These are phyloP conservation scores for Serripes groenlandicus DNA, from an alignment of 2,888 invertebrate species.

Conservation along the genomic window DNA sequence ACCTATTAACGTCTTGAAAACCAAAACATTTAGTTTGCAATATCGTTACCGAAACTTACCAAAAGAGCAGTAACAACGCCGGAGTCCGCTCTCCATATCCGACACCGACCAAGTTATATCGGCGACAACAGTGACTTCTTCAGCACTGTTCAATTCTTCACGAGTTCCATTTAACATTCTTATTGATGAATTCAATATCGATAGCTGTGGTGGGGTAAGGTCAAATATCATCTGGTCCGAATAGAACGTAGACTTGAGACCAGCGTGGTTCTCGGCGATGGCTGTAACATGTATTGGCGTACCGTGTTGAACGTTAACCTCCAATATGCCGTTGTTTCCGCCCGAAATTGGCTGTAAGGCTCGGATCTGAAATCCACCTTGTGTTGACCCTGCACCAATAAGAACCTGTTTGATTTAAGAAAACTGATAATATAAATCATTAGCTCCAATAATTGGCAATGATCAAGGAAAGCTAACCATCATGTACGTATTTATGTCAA, in stretches of 20 bases:
- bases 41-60: conserved; percentile 19
- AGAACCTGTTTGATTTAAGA: conserved; percentile 12
- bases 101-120: conserved; percentile 28
- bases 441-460: too few species aligned
- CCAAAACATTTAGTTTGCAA: too few species aligned
- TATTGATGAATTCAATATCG: background rate
- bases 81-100: conserved; percentile 44
- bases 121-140: background rate
- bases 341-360: conserved; percentile 35
- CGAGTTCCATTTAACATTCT: background rate
- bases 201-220: conserved; percentile 64
- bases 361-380: conserved; percentile 63
- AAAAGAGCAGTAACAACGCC: conserved; percentile 31
- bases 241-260: conserved; percentile 53
- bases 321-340: conserved; percentile 38
- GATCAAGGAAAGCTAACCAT: too few species aligned
- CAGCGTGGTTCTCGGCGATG: conserved; percentile 69
- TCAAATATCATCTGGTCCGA: conserved; percentile 60
- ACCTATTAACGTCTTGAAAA: background rate
- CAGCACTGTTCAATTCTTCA: background rate
- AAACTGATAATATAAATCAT: too few species aligned
- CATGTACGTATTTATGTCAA: too few species aligned
- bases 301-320: conserved; percentile 56
- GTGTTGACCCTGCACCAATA: conserved; percentile 64
- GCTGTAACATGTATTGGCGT: conserved; percentile 60